Percentiles rank a stretch among this genome's conserved stretches.
Evolutionary conservation across 2,797 vertebrate genomes (phyloP).

Genomic region (Galago senegalensis): DNA sequence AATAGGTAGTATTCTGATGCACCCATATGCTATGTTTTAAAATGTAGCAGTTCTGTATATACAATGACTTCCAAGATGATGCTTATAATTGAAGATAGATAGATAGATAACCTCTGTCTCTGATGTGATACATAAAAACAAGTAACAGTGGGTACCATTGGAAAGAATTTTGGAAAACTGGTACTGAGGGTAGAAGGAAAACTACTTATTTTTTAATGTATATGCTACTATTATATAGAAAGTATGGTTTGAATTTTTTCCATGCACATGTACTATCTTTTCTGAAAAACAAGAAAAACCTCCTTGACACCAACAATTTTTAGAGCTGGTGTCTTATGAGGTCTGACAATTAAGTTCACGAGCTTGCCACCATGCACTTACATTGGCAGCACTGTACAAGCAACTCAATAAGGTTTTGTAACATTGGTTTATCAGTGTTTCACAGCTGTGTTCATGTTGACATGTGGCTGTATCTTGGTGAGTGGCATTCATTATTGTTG

Average conservation of each 20-base stretch:
- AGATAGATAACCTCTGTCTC: neutral
- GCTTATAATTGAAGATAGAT: neutral
- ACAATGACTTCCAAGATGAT: neutral
- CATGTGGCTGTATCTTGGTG: no score
- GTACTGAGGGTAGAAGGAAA: neutral
- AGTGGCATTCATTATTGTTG: no score
- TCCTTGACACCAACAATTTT: neutral
- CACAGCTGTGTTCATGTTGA: no score
- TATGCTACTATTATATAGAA: neutral
- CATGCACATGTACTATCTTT: neutral
- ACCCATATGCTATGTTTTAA: neutral
- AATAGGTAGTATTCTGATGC: neutral
- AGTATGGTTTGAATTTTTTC: neutral
- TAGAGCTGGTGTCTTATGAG: neutral
- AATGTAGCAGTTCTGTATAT: neutral
- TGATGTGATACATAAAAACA: neutral
- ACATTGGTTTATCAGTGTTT: no score
- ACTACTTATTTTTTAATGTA: constrained; percentile 12
- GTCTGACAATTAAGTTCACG: no score
- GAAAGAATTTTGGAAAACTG: neutral
- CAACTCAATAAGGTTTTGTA: no score
- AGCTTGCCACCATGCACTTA: no score
- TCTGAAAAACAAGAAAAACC: neutral
- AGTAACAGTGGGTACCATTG: neutral
- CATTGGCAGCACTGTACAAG: no score